Conservation (phyloP, 2,797 vertebrate species). For the Cirrhinus mrigala region DNA sequence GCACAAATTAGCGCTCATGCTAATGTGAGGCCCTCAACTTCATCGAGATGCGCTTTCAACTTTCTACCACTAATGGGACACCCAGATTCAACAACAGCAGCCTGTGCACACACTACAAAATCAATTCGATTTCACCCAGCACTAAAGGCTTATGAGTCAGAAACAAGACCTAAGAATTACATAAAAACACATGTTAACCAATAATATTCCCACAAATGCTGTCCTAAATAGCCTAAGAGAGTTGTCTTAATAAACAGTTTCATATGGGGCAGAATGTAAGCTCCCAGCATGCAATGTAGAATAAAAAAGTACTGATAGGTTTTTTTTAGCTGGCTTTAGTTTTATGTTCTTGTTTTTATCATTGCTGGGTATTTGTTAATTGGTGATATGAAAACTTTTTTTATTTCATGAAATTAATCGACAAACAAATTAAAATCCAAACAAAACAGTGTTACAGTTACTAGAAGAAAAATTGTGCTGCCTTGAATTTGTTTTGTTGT, state of each 20-base stretch:
- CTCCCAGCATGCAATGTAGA: background rate
- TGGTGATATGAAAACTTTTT: background rate
- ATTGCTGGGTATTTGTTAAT: background rate
- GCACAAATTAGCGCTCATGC: conserved; percentile 50
- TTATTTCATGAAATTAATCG: too few species aligned
- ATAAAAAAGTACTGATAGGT: too few species aligned
- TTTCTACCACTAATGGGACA: conserved; percentile 28
- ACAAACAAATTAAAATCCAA: too few species aligned
- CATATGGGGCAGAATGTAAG: background rate
- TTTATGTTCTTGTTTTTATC: background rate
- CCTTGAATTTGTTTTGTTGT: too few species aligned
- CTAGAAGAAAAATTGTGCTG: too few species aligned
- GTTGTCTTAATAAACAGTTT: background rate
- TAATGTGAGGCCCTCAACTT: conserved; percentile 37
- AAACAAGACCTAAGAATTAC: background rate
- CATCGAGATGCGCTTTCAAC: conserved; percentile 29
- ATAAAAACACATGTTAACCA: background rate
- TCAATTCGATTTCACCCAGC: background rate
- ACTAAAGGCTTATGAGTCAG: background rate
- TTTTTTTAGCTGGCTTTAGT: background rate
- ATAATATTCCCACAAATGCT: background rate
- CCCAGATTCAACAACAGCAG: conserved; percentile 25
- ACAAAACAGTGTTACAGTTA: too few species aligned
- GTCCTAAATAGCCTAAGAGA: background rate
- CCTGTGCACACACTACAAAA: background rate